Percentiles rank a stretch among this genome's conserved stretches.
Conservation (phyloP, 2,888 invertebrate genomes). For the Halictus ligatus region DNA sequence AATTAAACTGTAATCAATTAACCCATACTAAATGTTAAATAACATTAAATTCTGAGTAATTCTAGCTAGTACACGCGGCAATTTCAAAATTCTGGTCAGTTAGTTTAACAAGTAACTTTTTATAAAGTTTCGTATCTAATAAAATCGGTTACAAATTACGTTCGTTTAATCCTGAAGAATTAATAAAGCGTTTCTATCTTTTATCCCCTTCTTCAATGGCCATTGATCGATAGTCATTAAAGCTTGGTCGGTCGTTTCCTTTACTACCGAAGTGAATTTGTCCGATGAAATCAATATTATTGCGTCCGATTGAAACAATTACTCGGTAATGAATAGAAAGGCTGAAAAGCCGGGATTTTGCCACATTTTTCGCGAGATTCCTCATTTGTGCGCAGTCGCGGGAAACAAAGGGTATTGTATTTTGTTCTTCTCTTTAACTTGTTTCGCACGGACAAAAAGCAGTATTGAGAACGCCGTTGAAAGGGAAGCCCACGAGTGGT, state of each 20-base stretch:
- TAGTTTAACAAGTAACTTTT: neutral
- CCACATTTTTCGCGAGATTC: neutral
- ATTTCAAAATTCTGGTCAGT: neutral
- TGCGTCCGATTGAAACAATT: neutral
- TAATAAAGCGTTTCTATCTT: too few species aligned
- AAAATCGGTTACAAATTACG: neutral
- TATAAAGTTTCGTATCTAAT: neutral
- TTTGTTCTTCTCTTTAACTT: neutral
- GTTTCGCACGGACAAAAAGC: constrained; percentile 4
- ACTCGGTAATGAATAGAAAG: neutral
- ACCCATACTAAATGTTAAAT: too few species aligned
- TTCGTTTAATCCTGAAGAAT: neutral
- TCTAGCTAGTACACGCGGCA: neutral
- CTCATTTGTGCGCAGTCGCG: neutral
- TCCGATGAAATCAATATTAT: neutral
- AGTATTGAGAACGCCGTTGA: neutral
- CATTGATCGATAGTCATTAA: neutral
- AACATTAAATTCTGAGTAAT: too few species aligned
- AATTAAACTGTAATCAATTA: too few species aligned
- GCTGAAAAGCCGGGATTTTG: neutral
- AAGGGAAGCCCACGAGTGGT: neutral
- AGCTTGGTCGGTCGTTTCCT: neutral
- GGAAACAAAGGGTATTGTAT: constrained; percentile 4
- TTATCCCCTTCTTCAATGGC: too few species aligned
- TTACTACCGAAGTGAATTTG: neutral